Evolutionary conservation across 1,140 invertebrate genomes (phyloP).

Genomic region (Drosophila littoralis): DNA sequence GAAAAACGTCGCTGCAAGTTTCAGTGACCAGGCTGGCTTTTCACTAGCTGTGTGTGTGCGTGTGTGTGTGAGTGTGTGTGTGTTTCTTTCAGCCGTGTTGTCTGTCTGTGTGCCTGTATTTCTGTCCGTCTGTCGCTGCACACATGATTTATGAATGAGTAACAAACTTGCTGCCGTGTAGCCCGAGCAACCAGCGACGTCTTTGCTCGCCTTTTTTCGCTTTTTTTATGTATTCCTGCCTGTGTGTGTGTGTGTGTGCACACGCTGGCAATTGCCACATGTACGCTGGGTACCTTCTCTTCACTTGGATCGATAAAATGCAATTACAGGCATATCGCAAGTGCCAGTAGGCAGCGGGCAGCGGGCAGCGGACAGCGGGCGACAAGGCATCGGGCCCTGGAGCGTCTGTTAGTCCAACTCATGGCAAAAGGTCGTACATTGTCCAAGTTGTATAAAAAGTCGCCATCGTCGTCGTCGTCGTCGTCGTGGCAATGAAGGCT

Average conservation of each 20-base stretch:
- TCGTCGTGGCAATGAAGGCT: constrained; percentile 67
- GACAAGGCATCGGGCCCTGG: constrained; percentile 1
- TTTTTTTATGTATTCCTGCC: constrained; percentile 72
- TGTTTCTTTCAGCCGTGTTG: constrained; percentile 24
- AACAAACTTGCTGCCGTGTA: constrained; percentile 82
- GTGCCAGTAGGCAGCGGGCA: constrained; percentile 75
- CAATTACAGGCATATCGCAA: constrained; percentile 83
- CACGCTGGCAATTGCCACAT: constrained; percentile 75
- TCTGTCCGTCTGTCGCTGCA: constrained; percentile 57
- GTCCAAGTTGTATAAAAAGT: constrained; percentile 76
- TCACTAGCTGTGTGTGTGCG: constrained; percentile 27
- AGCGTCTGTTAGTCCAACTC: constrained; percentile 52
- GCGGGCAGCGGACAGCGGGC: constrained; percentile 22
- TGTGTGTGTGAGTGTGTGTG: constrained; percentile 46
- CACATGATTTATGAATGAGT: constrained; percentile 83
- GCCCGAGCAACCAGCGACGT: constrained; percentile 72
- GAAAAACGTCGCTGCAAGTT: constrained; percentile 73
- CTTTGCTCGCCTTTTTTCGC: constrained; percentile 62
- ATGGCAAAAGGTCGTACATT: constrained; percentile 79
- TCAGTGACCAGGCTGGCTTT: constrained; percentile 69
- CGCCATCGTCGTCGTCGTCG: constrained; percentile 37
- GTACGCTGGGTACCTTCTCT: constrained; percentile 53
- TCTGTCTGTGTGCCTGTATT: constrained; percentile 33
- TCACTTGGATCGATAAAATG: constrained; percentile 75
- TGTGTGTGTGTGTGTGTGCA: constrained; percentile 32